Evolutionary conservation across 1,140 invertebrate genomes (phyloP), one percentile per base, ranked within the genome.

Genomic region (Drosophila mauritiana): DNA sequence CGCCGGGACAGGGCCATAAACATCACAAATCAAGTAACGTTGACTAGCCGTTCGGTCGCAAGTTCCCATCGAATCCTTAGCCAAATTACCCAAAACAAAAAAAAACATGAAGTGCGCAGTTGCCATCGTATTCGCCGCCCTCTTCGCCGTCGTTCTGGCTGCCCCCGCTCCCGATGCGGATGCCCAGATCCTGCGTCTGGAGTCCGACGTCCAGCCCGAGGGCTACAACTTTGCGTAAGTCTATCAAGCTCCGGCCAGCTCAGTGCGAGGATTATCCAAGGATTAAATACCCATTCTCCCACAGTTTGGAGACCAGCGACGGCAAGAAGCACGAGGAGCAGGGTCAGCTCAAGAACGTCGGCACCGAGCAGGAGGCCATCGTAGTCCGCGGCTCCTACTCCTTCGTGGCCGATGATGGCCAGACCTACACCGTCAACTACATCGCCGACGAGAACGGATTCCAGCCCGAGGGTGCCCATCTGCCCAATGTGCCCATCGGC

Each of bases 361-460:
- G 91, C 13, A 51, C 77, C 13, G 91, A 92, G 27, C 63, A 92
- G 12, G 91, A 92, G 54, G 73, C 93, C 2, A 90, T 95, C 10
- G 92, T 91, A 4, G 95, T 96, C 20, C 92, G 93, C 11, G 95
- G 95, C 12, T 93, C 93, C 58, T 95, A 91, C 93, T 93, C 92
- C 36, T 95, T 93, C 92, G 83, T 93, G 11, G 95, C 93, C 36
- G 93, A 94, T 25, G 95, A 96, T 43, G 96, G 96, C 22, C 93
- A 94, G 63, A 92, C 93, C 20, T 95, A 96, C 82, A 93, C 93
- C 62, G 93, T 97, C 46, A 94, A 93, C 36, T 97, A 96, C 92
- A 93, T 95, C 39, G 96, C 96, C 42, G 96, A 97, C 89, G 96
- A 97, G 92, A 96, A 96, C 80, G 96, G 96, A 36, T 97, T 95